Base-by-base conservation (phyloP, 2,113 vertebrate genomes). In the Sakesphorus luctuosus region DNA sequence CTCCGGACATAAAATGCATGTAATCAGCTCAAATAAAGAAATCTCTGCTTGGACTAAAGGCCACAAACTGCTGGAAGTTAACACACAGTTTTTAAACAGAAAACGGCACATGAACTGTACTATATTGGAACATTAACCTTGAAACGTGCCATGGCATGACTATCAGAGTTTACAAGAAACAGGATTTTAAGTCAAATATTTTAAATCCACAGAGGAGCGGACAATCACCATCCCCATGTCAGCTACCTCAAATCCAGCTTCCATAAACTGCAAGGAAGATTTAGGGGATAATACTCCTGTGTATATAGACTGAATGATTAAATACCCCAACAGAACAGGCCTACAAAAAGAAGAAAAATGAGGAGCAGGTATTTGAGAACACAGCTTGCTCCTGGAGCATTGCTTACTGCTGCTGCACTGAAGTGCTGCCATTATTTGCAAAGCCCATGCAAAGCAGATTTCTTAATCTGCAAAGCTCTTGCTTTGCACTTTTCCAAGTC, bases 401-500 rank as follows among this genome's bases (percentile, higher is more conserved):
- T 82, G 38, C 62, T 89, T 58, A 67, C 36, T 49, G 18, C 50
- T 56, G 33, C 50, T 1, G 3, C 21, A 21, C 72, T 53, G 36
- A 94, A 91, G 59, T 9, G 1, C 81, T 94, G 85, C 77, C 58
- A 18, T 62, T 88, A 92, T 91, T 94, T 95, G 92, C 87, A 89
- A 82, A 76, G 84, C 85, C 61, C 77, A 35, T 40, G 35, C 63
- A 85, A 96, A 95, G 78, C 63, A 87, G 72, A 86, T 96, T 94
- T 90, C 40, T 43, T 63, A 71, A 71, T n/a, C 63, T 56, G 56
- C 14, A 90, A 40, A 71, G 55, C 49, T 56, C 35, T 63, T 16
- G 86, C 84, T 96, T 88, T 94, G 79, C 81, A 79, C 93, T 96
- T 96, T 95, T 96, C 65, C 59, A 52, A 84, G 49, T 81, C 68